phyloP scores from a whole-genome alignment of 2,113 vertebrate genomes.

The Orientallactaga bullata region DNA sequence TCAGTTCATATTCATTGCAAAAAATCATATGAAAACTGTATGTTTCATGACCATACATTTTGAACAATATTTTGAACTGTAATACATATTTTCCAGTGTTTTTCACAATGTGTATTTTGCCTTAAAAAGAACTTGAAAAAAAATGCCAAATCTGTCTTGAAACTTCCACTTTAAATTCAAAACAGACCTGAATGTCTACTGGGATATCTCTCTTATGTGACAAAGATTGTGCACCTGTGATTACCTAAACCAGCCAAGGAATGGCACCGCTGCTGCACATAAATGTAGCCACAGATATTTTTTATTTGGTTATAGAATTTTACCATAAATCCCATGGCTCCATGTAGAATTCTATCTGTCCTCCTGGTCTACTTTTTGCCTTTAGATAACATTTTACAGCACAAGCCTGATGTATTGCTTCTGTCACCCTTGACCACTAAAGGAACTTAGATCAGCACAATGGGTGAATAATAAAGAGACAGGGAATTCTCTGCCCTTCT shows the following conservation, averaged over 20 bases:
- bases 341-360: constrained; percentile 72
- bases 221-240: constrained; percentile 82
- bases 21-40: constrained; percentile 20
- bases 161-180: constrained; percentile 86
- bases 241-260: constrained; percentile 83
- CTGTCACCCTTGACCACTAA: constrained; percentile 76
- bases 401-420: constrained; percentile 68
- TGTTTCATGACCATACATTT: constrained; percentile 43
- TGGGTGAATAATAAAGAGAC: constrained; percentile 71
- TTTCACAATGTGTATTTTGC: constrained; percentile 42
- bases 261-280: constrained; percentile 82
- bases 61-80: constrained; percentile 76
- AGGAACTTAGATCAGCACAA: constrained; percentile 58
- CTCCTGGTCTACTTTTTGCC: constrained; percentile 73
- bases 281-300: constrained; percentile 79
- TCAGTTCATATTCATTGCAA: background rate
- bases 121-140: constrained; percentile 53
- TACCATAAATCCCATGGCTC: constrained; percentile 69
- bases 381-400: constrained; percentile 78
- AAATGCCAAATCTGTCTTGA: constrained; percentile 79
- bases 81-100: constrained; percentile 70
- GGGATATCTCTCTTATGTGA: constrained; percentile 78
- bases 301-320: constrained; percentile 76
- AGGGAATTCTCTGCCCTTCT: constrained; percentile 53
- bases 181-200: constrained; percentile 83